These are phyloP conservation scores for Perca schrenkii DNA, from an alignment of 2,113 vertebrate species.

Conservation along the genomic window DNA sequence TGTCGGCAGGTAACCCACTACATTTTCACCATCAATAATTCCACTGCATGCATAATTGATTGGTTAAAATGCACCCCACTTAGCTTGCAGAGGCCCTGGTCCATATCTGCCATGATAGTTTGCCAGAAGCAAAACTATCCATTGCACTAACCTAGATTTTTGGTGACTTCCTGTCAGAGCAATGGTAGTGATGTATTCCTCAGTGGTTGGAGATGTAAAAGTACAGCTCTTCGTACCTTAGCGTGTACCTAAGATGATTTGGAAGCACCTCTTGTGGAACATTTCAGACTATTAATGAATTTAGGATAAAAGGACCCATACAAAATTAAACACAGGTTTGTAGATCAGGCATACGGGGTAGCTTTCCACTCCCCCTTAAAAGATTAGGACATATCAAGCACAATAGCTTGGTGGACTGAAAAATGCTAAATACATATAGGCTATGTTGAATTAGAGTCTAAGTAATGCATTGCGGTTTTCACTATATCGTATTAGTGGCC, in stretches of 20 bases:
- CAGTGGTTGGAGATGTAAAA: conserved; percentile 30
- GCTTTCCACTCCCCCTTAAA: background rate
- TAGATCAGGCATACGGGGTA: background rate
- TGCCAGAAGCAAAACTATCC: conserved; percentile 73
- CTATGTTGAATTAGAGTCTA: conserved; percentile 39
- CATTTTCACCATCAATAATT: conserved; percentile 82
- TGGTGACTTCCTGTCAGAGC: conserved; percentile 46
- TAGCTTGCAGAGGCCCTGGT: conserved; percentile 61
- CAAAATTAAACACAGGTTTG: background rate
- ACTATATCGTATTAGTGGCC: conserved; percentile 59
- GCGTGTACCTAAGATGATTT: background rate
- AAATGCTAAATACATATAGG: conserved; percentile 49
- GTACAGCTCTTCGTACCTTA: background rate
- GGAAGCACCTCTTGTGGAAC: background rate
- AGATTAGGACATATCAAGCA: background rate
- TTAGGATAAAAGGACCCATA: background rate
- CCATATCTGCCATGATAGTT: conserved; percentile 75
- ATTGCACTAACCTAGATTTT: conserved; percentile 59
- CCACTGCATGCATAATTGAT: conserved; percentile 77
- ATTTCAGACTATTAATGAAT: background rate
- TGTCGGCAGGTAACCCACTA: conserved; percentile 73
- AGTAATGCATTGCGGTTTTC: conserved; percentile 46
- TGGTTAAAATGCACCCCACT: conserved; percentile 75
- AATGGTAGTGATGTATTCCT: conserved; percentile 15
- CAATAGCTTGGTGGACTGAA: conserved; percentile 10